Percentiles rank a stretch among this genome's conserved stretches.
Conservation (phyloP, 1,140 invertebrate genomes). For the Drosophila tropicalis region DNA sequence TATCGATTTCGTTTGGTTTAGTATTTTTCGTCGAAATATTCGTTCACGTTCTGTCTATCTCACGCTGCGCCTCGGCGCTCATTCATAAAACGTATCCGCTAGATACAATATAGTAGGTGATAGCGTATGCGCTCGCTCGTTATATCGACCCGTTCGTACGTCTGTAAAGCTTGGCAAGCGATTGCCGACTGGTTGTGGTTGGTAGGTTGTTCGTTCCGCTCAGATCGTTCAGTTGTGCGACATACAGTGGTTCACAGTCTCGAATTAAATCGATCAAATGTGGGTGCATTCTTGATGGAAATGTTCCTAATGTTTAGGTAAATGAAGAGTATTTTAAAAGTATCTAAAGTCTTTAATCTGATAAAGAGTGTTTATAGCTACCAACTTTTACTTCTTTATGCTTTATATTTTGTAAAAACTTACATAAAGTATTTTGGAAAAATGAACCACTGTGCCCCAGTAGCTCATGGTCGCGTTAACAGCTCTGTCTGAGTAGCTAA, state of each 20-base stretch:
- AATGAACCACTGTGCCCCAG: not conserved
- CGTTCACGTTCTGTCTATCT: conserved; percentile 60
- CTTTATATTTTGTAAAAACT: no score
- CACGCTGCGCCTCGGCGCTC: conserved; percentile 30
- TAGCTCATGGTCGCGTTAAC: conserved; percentile 38
- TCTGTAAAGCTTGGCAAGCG: conserved; percentile 46
- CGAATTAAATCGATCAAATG: not conserved
- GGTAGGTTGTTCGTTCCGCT: not conserved
- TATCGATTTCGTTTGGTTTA: conserved; percentile 53
- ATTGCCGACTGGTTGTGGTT: conserved; percentile 46
- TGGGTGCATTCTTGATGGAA: not conserved
- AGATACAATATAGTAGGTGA: conserved; percentile 33
- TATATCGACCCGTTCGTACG: conserved; percentile 33
- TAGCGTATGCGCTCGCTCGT: conserved; percentile 26
- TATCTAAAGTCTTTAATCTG: no score
- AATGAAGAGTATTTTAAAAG: no score
- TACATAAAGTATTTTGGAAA: not conserved
- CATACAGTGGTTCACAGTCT: not conserved
- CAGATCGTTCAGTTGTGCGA: conserved; percentile 22
- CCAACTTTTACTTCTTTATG: no score
- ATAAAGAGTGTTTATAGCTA: no score
- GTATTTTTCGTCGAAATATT: conserved; percentile 56
- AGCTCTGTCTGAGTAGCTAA: conserved; percentile 37
- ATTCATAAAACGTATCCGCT: conserved; percentile 69
- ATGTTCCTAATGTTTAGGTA: no score